Percentiles rank a stretch among this genome's conserved stretches.
Conservation (phyloP, 1,140 invertebrate species). For the Hormaphis cornu region DNA sequence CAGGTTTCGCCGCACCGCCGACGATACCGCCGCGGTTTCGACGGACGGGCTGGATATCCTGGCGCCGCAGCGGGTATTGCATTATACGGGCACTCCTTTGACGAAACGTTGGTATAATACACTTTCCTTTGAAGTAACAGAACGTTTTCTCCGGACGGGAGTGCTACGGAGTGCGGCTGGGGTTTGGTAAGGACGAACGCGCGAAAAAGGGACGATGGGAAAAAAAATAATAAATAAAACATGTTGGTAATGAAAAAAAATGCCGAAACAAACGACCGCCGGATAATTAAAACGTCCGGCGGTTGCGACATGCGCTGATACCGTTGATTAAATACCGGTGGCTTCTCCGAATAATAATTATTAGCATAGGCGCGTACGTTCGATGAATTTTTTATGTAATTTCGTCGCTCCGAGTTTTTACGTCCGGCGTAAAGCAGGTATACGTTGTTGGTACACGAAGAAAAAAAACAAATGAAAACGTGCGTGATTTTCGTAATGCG, state of each 20-base stretch:
- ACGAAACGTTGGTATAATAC: slow-evolving; percentile 13
- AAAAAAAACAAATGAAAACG: neutral
- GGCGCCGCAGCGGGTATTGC: neutral
- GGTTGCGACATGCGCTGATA: neutral
- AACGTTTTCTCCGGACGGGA: slow-evolving; percentile 9
- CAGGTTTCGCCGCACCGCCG: neutral
- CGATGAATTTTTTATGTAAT: slow-evolving; percentile 9
- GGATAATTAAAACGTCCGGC: slow-evolving; percentile 14
- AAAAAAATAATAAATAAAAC: neutral
- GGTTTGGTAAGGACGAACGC: neutral
- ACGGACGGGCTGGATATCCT: neutral
- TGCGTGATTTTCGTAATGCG: slow-evolving; percentile 6
- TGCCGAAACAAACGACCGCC: neutral
- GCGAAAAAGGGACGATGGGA: neutral
- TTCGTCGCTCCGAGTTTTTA: neutral
- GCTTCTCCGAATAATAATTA: slow-evolving; percentile 4
- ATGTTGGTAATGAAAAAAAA: neutral
- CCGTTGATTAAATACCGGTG: slow-evolving; percentile 13
- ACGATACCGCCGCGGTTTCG: too few relatives aligned
- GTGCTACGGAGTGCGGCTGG: neutral
- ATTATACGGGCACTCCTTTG: slow-evolving; percentile 5
- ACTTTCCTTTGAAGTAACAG: slow-evolving; percentile 10
- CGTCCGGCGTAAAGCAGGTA: neutral
- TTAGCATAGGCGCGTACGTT: too few relatives aligned
- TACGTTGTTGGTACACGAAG: neutral